These are phyloP conservation scores for Petaurus breviceps DNA, from an alignment of 2,113 vertebrate genomes.

Conservation along the genomic window DNA sequence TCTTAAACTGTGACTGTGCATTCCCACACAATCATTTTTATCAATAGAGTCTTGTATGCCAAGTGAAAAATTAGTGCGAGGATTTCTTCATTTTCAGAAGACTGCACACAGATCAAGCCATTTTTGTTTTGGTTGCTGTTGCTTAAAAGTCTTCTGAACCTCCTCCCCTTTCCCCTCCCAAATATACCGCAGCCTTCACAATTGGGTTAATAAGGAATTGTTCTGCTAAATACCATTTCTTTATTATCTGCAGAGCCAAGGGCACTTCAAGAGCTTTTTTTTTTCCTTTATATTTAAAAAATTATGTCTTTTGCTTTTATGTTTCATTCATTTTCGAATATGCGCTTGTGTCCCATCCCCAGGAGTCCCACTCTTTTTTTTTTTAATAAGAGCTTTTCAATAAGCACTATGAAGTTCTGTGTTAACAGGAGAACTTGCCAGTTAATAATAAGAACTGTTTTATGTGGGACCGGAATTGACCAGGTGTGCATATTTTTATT, in stretches of 20 bases:
- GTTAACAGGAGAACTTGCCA: slow-evolving; percentile 41
- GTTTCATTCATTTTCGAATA: not conserved
- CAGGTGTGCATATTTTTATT: slow-evolving; percentile 12
- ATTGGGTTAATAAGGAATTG: slow-evolving; percentile 14
- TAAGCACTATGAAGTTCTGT: not conserved
- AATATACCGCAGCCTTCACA: not conserved
- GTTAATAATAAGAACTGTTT: slow-evolving; percentile 36
- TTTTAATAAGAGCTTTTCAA: no score
- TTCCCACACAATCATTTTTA: not conserved
- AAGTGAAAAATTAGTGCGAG: not conserved
- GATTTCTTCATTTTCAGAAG: not conserved
- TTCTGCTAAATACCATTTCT: not conserved
- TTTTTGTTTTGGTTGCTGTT: not conserved
- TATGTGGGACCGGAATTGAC: slow-evolving; percentile 29
- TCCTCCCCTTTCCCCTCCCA: not conserved
- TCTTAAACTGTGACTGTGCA: not conserved
- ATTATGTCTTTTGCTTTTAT: not conserved
- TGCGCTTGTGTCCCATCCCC: not conserved
- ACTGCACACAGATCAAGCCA: not conserved
- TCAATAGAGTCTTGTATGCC: not conserved
- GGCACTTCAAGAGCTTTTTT: slow-evolving; percentile 9
- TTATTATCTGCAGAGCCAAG: slow-evolving; percentile 37
- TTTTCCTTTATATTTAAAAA: not conserved
- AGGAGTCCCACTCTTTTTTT: not conserved
- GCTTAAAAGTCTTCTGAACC: not conserved